Conservation (phyloP, 2,113 vertebrate genomes). For the Sceloporus tristichus region DNA sequence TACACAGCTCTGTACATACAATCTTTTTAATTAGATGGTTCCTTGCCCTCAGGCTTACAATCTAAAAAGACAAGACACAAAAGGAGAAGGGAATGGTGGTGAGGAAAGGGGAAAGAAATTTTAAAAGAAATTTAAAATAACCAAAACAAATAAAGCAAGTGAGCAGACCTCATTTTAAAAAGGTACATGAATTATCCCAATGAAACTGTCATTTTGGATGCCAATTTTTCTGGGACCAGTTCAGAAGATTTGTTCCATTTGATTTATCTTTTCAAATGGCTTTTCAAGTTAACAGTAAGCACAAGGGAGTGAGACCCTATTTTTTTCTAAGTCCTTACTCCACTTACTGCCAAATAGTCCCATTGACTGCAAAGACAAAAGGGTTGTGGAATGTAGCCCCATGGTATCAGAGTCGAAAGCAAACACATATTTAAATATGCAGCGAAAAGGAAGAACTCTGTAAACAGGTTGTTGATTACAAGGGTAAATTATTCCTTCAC, state of each 20-base stretch:
- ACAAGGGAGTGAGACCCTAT: too few species aligned
- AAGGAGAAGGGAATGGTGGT: too few species aligned
- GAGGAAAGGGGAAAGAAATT: too few species aligned
- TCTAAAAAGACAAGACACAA: too few species aligned
- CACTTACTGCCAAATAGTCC: background rate
- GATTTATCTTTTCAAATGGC: background rate
- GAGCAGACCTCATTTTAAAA: background rate
- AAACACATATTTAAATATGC: constrained; percentile 31
- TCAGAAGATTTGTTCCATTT: background rate
- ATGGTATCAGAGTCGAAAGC: background rate
- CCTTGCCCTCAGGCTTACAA: too few species aligned
- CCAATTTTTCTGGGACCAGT: background rate
- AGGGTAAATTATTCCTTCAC: constrained; percentile 69
- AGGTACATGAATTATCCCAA: background rate
- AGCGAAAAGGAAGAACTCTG: constrained; percentile 31
- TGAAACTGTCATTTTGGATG: background rate
- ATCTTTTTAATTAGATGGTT: too few species aligned
- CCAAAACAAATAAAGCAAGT: too few species aligned
- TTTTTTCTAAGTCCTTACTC: too few species aligned
- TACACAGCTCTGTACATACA: too few species aligned
- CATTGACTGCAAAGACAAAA: constrained; percentile 2
- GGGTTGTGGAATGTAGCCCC: background rate
- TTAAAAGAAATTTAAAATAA: background rate
- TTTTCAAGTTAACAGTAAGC: background rate
- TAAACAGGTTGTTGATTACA: constrained; percentile 63